Percentiles rank a stretch among this genome's conserved stretches.
phyloP scores from a whole-genome alignment of 2,797 vertebrate genomes.

The Lepus townsendii region DNA sequence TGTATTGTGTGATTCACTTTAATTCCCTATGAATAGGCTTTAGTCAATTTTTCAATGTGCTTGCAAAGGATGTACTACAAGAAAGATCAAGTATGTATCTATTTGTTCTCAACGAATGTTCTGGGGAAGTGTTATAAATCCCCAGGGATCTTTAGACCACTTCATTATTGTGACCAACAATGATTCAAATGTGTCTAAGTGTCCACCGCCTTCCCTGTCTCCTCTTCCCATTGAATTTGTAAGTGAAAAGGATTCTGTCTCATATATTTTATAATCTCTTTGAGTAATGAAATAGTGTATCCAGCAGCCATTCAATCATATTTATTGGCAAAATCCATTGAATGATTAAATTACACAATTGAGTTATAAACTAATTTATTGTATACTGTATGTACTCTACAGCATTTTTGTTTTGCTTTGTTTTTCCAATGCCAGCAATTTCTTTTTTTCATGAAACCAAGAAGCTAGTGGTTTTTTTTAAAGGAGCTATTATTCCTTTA shows the following conservation, averaged over 20 bases:
- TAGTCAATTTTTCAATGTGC: constrained; percentile 61
- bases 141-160: background rate
- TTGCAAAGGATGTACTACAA: constrained; percentile 57
- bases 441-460: background rate
- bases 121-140: background rate
- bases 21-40: constrained; percentile 74
- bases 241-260: background rate
- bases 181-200: constrained; percentile 16
- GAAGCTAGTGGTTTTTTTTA: background rate
- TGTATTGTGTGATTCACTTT: constrained; percentile 74
- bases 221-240: background rate
- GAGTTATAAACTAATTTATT: background rate
- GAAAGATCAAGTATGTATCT: background rate
- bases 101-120: constrained; percentile 52
- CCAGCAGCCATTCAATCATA: background rate
- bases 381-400: background rate
- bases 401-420: background rate
- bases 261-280: background rate
- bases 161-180: constrained; percentile 9
- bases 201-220: background rate
- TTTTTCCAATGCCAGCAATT: background rate
- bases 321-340: background rate
- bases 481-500: no score
- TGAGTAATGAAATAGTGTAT: background rate
- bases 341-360: background rate